Base-by-base conservation (phyloP, 1,140 invertebrate genomes). In the Euura lappo region DNA sequence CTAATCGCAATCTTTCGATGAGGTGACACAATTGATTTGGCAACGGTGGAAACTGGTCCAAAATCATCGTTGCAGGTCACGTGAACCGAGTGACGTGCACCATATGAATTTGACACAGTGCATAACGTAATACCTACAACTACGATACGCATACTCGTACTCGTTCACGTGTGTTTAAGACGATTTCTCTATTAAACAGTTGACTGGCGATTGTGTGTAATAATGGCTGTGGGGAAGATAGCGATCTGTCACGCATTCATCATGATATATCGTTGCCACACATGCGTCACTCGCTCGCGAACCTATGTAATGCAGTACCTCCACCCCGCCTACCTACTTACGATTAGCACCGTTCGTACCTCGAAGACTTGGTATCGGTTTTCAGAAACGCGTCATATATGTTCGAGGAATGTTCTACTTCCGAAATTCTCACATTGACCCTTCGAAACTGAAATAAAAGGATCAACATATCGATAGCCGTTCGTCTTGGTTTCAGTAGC, bases 181-280 rank as follows among this genome's bases (percentile, higher is more conserved):
- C 76, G 71, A 75, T 75, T 73, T 74, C 78, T 79, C 79, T 74
- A 80, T 80, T 79, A 79, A 78, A 78, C 74, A 77, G 77, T 79
- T 80, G 71, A 79, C 77, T 72, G 76, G 77, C 74, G 76, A 80
- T 79, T 80, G 79, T 79, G 75, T 75, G 76, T 75, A 78, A 80
- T 80, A 79, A 79, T 78, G 71, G 79, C 71, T 67, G 72, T 68
- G 74, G 76, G 72, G 74, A 46, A 51, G 68, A 65, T 69, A 69
- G 68, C 66, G 51, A 78, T 78, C 77, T 65, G 74, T 72, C 74
- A 71, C 71, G 71, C 76, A 74, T 79, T 77, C 75, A 77, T 75
- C 71, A 74, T 74, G 73, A 69, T 60, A 72, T 71, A 75, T 72
- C 66, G 68, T 71, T 69, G 11, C 70, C 71, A 44, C n/a, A 47